These are phyloP conservation scores for Noctua janthe DNA, from an alignment of 2,888 invertebrate genomes.

Conservation along the genomic window DNA sequence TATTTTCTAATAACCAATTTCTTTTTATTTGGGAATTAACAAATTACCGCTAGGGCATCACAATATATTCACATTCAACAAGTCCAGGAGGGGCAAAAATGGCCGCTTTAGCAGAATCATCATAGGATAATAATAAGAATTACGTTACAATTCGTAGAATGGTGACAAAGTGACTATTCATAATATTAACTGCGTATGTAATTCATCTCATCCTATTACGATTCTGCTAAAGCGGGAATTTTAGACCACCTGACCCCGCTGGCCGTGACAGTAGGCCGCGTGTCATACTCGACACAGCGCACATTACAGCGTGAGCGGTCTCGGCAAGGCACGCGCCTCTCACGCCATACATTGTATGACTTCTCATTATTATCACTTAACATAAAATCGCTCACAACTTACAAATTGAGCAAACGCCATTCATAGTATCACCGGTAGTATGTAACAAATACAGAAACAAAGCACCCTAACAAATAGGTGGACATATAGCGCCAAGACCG, in stretches of 20 bases:
- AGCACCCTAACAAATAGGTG: background rate
- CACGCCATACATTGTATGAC: conserved; percentile 16
- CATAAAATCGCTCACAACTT: conserved; percentile 11
- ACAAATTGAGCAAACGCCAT: conserved; percentile 19
- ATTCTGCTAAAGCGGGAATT: too few relatives aligned
- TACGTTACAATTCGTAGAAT: too few relatives aligned
- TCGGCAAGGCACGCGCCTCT: conserved; percentile 16
- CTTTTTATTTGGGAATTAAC: conserved; percentile 40
- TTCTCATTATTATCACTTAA: conserved; percentile 5
- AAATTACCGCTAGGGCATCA: conserved; percentile 20
- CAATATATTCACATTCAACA: background rate
- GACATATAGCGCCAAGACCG: too few relatives aligned
- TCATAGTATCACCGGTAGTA: conserved; percentile 14
- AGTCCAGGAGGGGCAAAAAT: too few relatives aligned
- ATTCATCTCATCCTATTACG: too few relatives aligned
- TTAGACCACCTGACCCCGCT: background rate
- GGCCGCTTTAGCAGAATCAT: too few relatives aligned
- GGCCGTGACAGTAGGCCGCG: conserved; percentile 1
- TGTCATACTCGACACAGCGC: background rate
- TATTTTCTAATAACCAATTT: background rate
- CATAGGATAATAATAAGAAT: too few relatives aligned
- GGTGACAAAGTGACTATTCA: too few relatives aligned
- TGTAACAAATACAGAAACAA: background rate
- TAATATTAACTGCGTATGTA: too few relatives aligned
- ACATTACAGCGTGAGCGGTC: conserved; percentile 9